Conservation (phyloP, 2,888 invertebrate genomes). For the Melanchra persicariae region DNA sequence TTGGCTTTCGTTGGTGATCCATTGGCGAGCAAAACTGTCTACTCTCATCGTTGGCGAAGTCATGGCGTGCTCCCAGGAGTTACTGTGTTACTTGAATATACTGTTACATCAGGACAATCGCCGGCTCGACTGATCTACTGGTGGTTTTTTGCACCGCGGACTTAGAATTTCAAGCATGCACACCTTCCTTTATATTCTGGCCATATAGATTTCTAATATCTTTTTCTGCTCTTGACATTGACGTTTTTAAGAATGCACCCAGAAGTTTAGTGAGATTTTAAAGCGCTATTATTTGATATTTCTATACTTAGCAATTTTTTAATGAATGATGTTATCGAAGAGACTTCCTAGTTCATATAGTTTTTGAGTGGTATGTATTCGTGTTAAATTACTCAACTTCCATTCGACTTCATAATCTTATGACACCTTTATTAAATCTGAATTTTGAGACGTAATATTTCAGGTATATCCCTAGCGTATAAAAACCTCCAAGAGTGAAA, state of each 20-base stretch:
- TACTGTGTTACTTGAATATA: too few relatives aligned
- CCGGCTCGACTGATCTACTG: too few relatives aligned
- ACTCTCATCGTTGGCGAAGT: too few relatives aligned
- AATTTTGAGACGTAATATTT: background rate
- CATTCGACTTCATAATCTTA: background rate
- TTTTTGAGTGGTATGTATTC: slow-evolving; percentile 39
- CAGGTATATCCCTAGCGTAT: background rate
- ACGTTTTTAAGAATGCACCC: slow-evolving; percentile 35
- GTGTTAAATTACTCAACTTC: background rate
- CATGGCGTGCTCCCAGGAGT: too few relatives aligned
- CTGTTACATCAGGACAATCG: too few relatives aligned
- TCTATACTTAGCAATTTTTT: slow-evolving; percentile 25
- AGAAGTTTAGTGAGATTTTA: slow-evolving; percentile 45
- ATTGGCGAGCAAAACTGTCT: too few relatives aligned
- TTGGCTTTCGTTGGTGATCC: too few relatives aligned
- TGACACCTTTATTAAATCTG: background rate
- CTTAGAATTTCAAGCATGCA: too few relatives aligned
- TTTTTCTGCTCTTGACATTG: slow-evolving; percentile 44
- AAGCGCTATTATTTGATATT: slow-evolving; percentile 32
- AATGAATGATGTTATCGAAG: slow-evolving; percentile 43
- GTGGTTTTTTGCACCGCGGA: too few relatives aligned
- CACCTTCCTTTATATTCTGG: background rate
- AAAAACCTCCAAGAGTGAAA: background rate
- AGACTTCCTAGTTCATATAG: slow-evolving; percentile 25
- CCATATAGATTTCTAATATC: slow-evolving; percentile 22